phyloP scores from a whole-genome alignment of 2,113 vertebrate genomes.

The Nothobranchius kuhntae region DNA sequence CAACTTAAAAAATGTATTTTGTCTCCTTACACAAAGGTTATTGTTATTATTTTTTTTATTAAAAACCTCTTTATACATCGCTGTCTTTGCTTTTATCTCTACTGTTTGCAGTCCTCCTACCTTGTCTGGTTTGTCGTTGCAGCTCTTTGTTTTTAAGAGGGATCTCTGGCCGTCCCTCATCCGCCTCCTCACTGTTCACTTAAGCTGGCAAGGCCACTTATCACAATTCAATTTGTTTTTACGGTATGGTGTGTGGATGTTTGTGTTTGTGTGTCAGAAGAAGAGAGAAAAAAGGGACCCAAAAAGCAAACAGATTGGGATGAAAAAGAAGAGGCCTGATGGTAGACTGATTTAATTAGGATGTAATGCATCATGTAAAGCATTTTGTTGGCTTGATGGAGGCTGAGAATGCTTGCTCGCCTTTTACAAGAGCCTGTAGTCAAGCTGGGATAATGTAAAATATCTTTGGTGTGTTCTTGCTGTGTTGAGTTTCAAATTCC shows the following conservation, averaged over 20 bases:
- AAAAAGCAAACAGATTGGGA: conserved; percentile 3
- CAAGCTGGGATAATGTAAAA: neutral
- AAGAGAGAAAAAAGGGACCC: neutral
- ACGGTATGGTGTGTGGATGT: neutral
- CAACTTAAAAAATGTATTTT: neutral
- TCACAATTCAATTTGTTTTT: conserved; percentile 40
- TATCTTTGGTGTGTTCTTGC: too few relatives aligned
- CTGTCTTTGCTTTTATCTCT: neutral
- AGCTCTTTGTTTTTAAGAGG: neutral
- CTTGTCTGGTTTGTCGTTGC: neutral
- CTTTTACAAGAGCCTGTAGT: neutral
- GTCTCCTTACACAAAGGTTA: neutral
- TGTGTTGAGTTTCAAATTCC: too few relatives aligned
- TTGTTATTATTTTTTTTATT: neutral
- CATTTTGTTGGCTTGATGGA: neutral
- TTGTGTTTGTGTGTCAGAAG: neutral
- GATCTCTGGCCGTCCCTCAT: neutral
- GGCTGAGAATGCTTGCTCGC: neutral
- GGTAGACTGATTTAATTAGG: conserved; percentile 38
- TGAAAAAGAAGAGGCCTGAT: neutral
- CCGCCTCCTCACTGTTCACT: neutral
- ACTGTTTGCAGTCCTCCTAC: neutral
- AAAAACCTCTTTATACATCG: neutral
- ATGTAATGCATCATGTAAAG: conserved; percentile 6
- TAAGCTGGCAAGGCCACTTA: conserved; percentile 9